Conservation (phyloP, 2,113 vertebrate species). For the Eupsittula cactorum region DNA sequence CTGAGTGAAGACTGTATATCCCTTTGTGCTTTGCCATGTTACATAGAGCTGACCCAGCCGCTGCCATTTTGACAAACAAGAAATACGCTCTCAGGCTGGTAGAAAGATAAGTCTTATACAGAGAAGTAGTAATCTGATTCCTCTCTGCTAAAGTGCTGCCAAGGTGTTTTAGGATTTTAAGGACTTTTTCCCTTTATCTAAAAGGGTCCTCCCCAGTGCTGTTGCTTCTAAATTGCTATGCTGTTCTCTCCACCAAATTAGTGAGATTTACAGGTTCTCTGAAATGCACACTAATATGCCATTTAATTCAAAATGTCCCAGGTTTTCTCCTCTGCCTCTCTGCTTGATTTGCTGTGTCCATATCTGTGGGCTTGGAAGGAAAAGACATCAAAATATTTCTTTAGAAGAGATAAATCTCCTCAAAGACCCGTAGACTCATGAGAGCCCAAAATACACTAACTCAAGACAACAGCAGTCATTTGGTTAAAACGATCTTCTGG, state of each 20-base stretch:
- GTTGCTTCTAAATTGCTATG: neutral
- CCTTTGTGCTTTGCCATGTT: neutral
- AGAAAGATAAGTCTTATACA: neutral
- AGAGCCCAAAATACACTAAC: neutral
- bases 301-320: neutral
- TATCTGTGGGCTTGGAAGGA: neutral
- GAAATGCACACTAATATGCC: neutral
- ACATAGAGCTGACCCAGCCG: neutral
- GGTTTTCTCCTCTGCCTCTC: neutral
- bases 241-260: neutral
- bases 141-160: neutral
- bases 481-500: neutral
- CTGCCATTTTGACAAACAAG: neutral
- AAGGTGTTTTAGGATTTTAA: neutral
- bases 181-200: neutral
- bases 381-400: neutral
- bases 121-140: neutral
- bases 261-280: neutral
- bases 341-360: neutral
- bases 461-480: neutral
- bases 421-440: neutral
- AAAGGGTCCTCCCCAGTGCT: neutral
- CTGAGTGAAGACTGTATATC: fast-evolving
- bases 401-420: neutral
- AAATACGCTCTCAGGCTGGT: neutral